phyloP scores from a whole-genome alignment of 2,113 vertebrate species.

The Pterocles orientalis region DNA sequence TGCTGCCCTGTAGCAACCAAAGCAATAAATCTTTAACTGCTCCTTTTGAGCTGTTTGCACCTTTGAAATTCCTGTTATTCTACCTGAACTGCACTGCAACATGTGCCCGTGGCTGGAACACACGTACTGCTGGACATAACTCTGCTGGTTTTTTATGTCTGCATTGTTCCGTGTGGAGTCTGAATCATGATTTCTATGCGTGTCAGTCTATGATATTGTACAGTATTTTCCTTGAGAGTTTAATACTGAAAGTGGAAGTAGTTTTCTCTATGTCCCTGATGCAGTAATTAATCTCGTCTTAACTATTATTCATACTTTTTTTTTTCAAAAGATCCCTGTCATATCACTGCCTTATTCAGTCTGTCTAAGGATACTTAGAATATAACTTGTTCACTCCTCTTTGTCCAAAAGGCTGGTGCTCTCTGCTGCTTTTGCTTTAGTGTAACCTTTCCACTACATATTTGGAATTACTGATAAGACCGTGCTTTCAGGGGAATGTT shows the following conservation, averaged over 20 bases:
- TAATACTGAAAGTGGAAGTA: conserved; percentile 41
- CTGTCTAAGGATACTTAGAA: neutral
- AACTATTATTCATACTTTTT: neutral
- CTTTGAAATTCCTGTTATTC: neutral
- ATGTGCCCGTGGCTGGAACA: neutral
- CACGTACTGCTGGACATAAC: neutral
- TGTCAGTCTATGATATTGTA: neutral
- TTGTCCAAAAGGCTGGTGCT: neutral
- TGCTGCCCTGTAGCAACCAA: neutral
- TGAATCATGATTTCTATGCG: neutral
- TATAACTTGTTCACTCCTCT: neutral
- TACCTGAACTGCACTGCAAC: neutral
- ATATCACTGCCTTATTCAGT: neutral
- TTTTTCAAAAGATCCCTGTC: neutral
- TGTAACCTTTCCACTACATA: conserved; percentile 38
- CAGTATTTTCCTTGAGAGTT: neutral
- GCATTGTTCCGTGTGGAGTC: neutral
- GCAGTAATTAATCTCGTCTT: neutral
- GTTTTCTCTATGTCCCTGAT: neutral
- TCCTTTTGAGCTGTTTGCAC: neutral
- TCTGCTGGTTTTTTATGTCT: neutral
- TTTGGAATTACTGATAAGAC: neutral
- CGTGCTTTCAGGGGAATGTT: neutral
- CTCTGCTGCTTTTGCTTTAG: neutral
- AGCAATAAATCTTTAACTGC: neutral